Conservation (phyloP, 2,113 vertebrate genomes). For the Xyrauchen texanus region DNA sequence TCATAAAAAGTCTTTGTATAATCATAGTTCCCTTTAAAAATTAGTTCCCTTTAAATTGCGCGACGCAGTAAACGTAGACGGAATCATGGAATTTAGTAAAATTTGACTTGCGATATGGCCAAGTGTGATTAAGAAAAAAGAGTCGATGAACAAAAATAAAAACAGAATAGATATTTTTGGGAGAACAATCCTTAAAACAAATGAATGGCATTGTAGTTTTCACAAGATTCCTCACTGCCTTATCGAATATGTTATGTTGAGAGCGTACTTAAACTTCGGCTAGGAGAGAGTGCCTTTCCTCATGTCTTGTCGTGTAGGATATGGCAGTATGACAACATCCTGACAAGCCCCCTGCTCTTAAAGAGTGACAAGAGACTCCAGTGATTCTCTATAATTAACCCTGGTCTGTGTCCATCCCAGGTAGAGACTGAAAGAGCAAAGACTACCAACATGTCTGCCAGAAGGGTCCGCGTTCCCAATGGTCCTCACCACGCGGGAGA, state of each 20-base stretch:
- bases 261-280: conserved; percentile 51
- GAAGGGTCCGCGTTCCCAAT: conserved; percentile 71
- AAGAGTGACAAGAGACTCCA: conserved; percentile 71
- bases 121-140: no score
- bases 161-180: no score
- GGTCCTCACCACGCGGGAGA: conserved; percentile 72
- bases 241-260: not conserved
- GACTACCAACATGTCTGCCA: conserved; percentile 78
- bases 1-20: no score
- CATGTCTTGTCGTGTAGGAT: conserved; percentile 71
- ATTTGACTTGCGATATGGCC: no score
- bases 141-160: no score
- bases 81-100: no score
- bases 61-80: no score
- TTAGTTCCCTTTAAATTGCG: no score
- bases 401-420: conserved; percentile 78
- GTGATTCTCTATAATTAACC: conserved; percentile 82
- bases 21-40: no score
- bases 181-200: no score
- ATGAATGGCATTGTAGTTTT: no score
- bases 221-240: no score
- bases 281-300: conserved; percentile 66
- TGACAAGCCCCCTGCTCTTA: conserved; percentile 65
- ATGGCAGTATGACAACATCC: conserved; percentile 76
- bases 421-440: conserved; percentile 69